Evolutionary conservation across 2,888 invertebrate species (phyloP), one percentile per base, ranked within the genome.

Genomic region (Alsophila aescularia): DNA sequence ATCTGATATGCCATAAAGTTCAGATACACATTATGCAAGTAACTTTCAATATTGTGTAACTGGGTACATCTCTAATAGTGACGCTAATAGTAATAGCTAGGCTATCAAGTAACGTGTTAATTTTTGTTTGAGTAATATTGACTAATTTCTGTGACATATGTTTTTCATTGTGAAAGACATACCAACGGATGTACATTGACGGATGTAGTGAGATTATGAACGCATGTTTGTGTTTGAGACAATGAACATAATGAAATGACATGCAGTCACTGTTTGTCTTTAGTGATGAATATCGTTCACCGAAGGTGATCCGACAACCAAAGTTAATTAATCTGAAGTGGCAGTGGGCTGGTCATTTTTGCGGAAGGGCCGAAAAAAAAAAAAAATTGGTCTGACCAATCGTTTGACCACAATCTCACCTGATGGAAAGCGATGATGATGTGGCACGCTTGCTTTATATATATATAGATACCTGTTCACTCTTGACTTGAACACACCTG

Each of bases 141-240:
- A 18, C 35, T 55, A 50, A 50, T 50, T 50, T 50, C 14, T 50
- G 24, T 53, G 53, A 42, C 53, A 43, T 53, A 36, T 15, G 10
- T 34, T 47, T 47, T 16, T 21, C 53, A 39, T 41, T 55, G 36
- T 50, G 18, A 49, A 35, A 40, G 29, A 53, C 36, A 37, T 2
- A 24, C 24, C 3, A 7, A 7, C 24, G 8, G 13, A 37, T 14
- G 10, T 37, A 43, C 54, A 15, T 43, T 44, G 54, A 54, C 29
- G 14, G 43, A 53, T 53, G 21, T 14, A 15, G 31, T 37, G 21
- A 13, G 5, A 34, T 43, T n/a, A 34, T 3, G 10, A 18, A 43
- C 18, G 10, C 9, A 27, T 12, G 12, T 12, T 21, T 13, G 7
- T 9, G 16, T 8, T 21, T 39, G 37, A n/a, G n/a, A n/a, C 37